phyloP scores from a whole-genome alignment of 2,797 vertebrate genomes.

The Cheirogaleus major region DNA sequence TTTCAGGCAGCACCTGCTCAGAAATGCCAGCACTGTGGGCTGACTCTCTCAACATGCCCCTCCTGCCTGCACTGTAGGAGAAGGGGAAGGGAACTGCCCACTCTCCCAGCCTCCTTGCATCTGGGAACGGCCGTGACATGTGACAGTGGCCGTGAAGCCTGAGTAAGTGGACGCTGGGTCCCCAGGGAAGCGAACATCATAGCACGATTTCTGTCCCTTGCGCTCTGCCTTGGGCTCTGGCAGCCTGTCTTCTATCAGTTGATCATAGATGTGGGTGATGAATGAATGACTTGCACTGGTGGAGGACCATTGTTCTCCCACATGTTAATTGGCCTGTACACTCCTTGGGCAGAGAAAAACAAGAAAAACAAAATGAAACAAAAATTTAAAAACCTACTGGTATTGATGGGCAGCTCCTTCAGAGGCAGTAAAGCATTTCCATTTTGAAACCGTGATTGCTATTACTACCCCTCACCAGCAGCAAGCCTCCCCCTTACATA shows the following conservation, averaged over 20 bases:
- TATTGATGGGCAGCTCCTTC: background rate
- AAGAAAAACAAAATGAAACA: background rate
- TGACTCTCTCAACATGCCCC: rapidly evolving
- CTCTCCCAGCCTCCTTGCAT: background rate
- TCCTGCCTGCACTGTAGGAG: background rate
- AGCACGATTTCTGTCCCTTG: background rate
- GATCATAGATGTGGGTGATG: background rate
- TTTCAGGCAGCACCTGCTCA: too few species aligned
- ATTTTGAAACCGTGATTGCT: background rate
- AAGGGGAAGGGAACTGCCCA: background rate
- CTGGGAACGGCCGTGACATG: background rate
- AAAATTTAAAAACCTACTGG: background rate
- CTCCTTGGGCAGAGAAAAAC: background rate
- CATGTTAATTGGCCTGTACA: background rate
- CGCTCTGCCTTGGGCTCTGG: background rate
- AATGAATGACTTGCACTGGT: background rate
- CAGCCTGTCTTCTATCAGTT: too few species aligned
- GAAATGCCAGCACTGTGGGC: background rate
- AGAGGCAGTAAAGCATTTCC: background rate
- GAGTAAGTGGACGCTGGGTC: background rate
- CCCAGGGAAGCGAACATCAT: rapidly evolving
- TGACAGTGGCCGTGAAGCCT: background rate
- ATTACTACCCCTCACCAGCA: rapidly evolving
- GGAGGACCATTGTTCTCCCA: background rate
- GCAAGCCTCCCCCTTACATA: rapidly evolving